Evolutionary conservation across 2,888 invertebrate genomes (phyloP).

Genomic region (Ametastegia equiseti): DNA sequence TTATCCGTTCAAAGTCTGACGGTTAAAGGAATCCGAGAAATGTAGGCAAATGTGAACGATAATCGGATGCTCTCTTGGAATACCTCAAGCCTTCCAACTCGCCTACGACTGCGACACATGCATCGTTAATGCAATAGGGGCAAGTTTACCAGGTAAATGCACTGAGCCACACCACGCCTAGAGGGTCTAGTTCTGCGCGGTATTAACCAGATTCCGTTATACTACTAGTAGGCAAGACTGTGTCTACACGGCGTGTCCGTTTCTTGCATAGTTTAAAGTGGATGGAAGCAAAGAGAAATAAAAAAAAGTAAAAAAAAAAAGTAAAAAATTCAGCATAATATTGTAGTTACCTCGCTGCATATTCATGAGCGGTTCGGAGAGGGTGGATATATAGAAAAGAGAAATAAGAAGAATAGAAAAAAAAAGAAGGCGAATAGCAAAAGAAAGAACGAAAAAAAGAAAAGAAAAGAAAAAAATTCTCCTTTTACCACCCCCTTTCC

Average conservation of each 20-base stretch:
- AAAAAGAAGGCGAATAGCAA: not conserved
- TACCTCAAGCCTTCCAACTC: not conserved
- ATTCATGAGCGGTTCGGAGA: constrained; percentile 40
- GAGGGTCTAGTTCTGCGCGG: not conserved
- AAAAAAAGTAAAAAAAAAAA: not conserved
- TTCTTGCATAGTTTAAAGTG: constrained; percentile 25
- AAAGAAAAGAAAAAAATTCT: not conserved
- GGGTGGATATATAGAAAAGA: too few relatives aligned
- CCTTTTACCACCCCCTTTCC: not conserved
- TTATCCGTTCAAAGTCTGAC: constrained; percentile 12
- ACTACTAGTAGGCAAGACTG: not conserved
- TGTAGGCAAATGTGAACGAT: too few relatives aligned
- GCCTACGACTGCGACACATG: not conserved
- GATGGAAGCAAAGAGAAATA: not conserved
- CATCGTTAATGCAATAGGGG: not conserved
- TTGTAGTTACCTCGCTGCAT: constrained; percentile 42
- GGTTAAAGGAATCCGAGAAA: constrained; percentile 23
- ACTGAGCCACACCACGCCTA: too few relatives aligned
- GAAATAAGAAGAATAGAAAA: not conserved
- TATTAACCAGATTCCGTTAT: not conserved
- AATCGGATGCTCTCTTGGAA: constrained; percentile 9
- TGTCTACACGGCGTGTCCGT: constrained; percentile 34
- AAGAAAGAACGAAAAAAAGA: not conserved
- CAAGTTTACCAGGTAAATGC: not conserved
- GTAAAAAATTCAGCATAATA: constrained; percentile 37